Evolutionary conservation across 2,888 invertebrate species (phyloP).

Genomic region (Drosophila limbata): DNA sequence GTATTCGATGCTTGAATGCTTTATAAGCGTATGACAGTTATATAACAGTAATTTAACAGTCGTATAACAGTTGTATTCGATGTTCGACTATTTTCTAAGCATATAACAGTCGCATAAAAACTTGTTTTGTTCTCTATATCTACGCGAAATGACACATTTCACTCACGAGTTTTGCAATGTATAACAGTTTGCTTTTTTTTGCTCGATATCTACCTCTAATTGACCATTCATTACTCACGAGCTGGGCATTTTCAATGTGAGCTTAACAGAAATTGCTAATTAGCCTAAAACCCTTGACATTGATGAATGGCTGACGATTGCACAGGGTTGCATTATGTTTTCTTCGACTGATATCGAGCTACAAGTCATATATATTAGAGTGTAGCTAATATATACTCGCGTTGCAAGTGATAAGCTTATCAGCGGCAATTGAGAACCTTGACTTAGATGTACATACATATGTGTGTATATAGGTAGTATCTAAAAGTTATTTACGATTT

Average conservation of each 20-base stretch:
- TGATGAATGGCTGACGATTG: conserved; percentile 59
- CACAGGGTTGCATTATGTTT: conserved; percentile 19
- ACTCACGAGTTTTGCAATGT: conserved; percentile 36
- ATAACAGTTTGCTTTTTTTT: not conserved
- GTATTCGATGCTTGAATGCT: too few relatives aligned
- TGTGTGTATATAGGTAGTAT: not conserved
- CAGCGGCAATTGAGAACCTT: conserved; percentile 52
- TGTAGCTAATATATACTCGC: conserved; percentile 21
- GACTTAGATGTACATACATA: conserved; percentile 36
- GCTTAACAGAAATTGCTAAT: conserved; percentile 55
- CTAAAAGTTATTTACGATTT: conserved; percentile 42
- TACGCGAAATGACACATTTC: not conserved
- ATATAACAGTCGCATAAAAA: conserved; percentile 6
- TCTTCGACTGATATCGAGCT: not conserved
- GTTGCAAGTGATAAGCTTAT: conserved; percentile 37
- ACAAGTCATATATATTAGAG: not conserved
- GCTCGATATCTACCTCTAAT: not conserved
- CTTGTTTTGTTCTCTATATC: not conserved
- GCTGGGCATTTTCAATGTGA: conserved; percentile 30
- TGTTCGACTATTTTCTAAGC: not conserved
- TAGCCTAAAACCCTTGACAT: conserved; percentile 57
- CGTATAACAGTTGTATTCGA: not conserved
- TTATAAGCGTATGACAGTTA: not conserved
- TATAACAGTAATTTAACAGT: conserved; percentile 1
- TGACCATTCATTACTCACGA: conserved; percentile 24